Evolutionary conservation across 2,888 invertebrate genomes (phyloP).

Genomic region (Caenorhabditis sp.): DNA sequence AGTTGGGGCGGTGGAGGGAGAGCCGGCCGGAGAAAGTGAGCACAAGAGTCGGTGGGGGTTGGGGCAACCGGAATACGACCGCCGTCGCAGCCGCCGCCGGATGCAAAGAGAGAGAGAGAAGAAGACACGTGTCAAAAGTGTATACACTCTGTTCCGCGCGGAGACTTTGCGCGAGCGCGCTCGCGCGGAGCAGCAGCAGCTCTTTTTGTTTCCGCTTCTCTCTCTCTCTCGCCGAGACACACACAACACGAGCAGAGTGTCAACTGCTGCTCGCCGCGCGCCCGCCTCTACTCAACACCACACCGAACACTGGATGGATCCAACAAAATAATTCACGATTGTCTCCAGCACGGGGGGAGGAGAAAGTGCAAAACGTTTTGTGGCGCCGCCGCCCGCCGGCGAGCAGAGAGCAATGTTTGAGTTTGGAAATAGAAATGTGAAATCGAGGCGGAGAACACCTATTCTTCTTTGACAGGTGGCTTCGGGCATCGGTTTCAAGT

Average conservation of each 20-base stretch:
- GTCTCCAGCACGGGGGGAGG: constrained; percentile 6
- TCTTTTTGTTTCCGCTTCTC: constrained; percentile 34
- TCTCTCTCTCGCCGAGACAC: constrained; percentile 9
- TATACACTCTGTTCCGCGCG: constrained; percentile 34
- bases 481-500: no score
- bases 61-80: no score
- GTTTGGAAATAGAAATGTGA: constrained; percentile 30
- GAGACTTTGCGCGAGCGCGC: no score
- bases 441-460: no score
- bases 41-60: no score
- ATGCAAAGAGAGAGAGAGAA: constrained; percentile 12
- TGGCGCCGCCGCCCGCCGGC: neutral
- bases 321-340: constrained; percentile 5
- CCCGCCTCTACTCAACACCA: no score
- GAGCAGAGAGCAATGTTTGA: constrained; percentile 25
- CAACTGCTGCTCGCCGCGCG: neutral
- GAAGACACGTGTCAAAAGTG: constrained; percentile 49
- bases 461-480: no score
- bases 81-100: no score
- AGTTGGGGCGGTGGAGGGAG: constrained; percentile 6
- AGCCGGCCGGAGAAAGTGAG: no score
- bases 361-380: constrained; percentile 29
- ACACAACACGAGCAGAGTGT: constrained; percentile 38
- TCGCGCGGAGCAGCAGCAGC: constrained; percentile 18
- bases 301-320: constrained; percentile 18